Evolutionary conservation across 1,140 invertebrate genomes (phyloP), one percentile per base, ranked within the genome.

Genomic region (Sarcophaga bullata): DNA sequence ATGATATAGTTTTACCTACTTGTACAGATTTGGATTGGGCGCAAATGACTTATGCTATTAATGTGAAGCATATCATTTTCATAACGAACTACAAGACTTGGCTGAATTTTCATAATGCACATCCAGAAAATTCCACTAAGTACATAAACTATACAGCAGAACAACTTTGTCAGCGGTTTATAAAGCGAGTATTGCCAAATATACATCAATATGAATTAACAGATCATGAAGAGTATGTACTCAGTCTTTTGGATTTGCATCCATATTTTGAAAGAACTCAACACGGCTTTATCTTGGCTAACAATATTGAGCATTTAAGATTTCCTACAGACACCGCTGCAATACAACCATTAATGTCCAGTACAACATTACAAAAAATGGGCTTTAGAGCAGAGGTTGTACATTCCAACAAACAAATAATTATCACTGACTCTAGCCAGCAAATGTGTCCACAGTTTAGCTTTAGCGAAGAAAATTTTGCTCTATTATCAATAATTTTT

Each of bases 1-100:
- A 73, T 46, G 73, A 46, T 47, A 47, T 25, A 46, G 8, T 11
- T 10, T 10, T 68, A 8, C n/a, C n/a, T 8, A 8, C 17, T 25
- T 68, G 8, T 10, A 19, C n/a, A 25, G 75, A 78, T 8, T 78
- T 78, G 9, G 75, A 78, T 78, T 78, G 47, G 47, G 75, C 49
- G 17, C 75, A 50, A 50, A 78, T 78, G 1, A 78, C 10, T 0
- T 78, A 78, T 8, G 75, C 75, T 11, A 48, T 78, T 25, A 17
- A 78, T 19, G 10, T 15, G 3, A 17, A 78, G 7, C 48, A 48
- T 19, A 0, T 78, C 10, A 10, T 78, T 0, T 78, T 78, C 17
- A 52, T 78, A 8, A 50, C 9, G 10, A 25, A 25, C 9, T 10
- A 8, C 8, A n/a, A 49, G 19, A 50, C 8, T 19, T 78, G 75